Percentiles rank a stretch among this genome's conserved stretches.
Evolutionary conservation across 2,888 invertebrate species (phyloP).

Genomic region (Mantis religiosa): DNA sequence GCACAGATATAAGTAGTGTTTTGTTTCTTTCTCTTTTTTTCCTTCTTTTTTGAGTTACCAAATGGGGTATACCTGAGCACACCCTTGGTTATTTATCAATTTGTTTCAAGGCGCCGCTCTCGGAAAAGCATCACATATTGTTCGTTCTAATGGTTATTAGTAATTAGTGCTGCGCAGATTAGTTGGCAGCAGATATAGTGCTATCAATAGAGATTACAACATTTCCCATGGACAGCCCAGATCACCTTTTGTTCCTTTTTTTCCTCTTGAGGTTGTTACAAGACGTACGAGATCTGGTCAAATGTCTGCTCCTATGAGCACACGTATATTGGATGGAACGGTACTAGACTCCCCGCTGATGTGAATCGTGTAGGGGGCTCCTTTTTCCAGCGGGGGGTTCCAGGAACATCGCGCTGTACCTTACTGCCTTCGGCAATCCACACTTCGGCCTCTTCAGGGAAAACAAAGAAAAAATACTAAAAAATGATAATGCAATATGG

Average conservation of each 20-base stretch:
- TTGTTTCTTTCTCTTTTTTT: too few species aligned
- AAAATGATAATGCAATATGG: neutral
- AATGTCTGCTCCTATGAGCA: neutral
- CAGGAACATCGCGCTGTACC: neutral
- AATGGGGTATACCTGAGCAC: neutral
- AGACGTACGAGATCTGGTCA: neutral
- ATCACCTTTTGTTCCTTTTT: neutral
- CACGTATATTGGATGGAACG: conserved; percentile 8
- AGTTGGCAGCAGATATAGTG: neutral
- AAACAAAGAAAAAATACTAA: neutral
- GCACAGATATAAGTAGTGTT: too few species aligned
- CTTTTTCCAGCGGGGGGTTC: neutral
- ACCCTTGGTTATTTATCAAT: neutral
- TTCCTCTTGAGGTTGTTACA: neutral
- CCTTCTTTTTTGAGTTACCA: neutral
- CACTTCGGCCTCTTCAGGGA: neutral
- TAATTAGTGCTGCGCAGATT: neutral
- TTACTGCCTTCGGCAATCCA: neutral
- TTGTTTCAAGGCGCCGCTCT: neutral
- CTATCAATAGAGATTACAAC: neutral
- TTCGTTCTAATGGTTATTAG: neutral
- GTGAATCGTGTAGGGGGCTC: conserved; percentile 29
- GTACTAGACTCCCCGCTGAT: conserved; percentile 27
- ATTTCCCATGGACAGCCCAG: neutral
- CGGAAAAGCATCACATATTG: neutral